Evolutionary conservation across 2,113 vertebrate genomes (phyloP).

Genomic region (Oophaga pumilio): DNA sequence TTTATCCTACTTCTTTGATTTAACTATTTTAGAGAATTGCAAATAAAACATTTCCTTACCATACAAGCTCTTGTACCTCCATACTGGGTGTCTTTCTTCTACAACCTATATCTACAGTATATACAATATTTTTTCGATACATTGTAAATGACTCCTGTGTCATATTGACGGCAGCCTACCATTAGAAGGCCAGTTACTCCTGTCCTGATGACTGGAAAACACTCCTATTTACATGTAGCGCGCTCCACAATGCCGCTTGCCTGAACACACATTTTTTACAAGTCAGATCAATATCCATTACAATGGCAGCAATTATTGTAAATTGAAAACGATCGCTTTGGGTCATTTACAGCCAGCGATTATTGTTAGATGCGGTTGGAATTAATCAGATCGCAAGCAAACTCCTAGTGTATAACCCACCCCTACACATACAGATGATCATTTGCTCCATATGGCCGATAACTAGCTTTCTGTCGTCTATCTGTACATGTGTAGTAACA

Average conservation of each 20-base stretch:
- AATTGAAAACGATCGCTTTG: slow-evolving; percentile 4
- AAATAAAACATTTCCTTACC: not conserved
- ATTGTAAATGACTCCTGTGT: not conserved
- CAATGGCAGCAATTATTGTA: slow-evolving; percentile 20
- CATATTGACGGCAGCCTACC: not conserved
- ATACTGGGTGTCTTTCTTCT: too few species aligned
- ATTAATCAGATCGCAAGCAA: not conserved
- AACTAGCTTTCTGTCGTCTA: not conserved
- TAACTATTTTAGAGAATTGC: not conserved
- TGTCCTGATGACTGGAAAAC: not conserved
- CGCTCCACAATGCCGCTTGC: not conserved
- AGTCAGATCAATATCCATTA: slow-evolving; percentile 15
- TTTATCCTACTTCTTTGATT: not conserved
- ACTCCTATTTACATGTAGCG: not conserved
- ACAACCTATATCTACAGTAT: not conserved
- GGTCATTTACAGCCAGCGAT: slow-evolving; percentile 14
- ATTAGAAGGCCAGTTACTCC: not conserved
- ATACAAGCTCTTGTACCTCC: not conserved
- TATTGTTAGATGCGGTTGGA: slow-evolving; percentile 6
- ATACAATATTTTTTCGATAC: not conserved
- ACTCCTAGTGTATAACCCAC: not conserved
- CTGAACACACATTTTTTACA: not conserved
- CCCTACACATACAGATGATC: not conserved
- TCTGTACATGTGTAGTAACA: not conserved
- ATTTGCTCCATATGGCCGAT: not conserved